Evolutionary conservation across 2,888 invertebrate genomes (phyloP).

Genomic region (Stegana nigrithorax): DNA sequence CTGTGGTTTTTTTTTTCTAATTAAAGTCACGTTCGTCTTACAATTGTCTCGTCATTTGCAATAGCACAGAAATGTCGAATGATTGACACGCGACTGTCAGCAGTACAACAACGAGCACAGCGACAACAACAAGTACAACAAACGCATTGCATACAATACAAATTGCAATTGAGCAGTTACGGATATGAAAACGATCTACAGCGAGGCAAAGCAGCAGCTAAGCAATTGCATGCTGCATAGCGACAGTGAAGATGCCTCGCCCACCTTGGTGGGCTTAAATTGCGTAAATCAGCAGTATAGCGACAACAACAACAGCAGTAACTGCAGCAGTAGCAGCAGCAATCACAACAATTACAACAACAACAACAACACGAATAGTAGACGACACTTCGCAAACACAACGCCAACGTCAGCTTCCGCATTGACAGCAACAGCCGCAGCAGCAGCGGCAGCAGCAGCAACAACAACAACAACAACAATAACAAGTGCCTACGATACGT

Average conservation of each 20-base stretch:
- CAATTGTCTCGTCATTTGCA: constrained; percentile 8
- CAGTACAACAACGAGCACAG: constrained; percentile 2
- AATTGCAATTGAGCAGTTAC: background rate
- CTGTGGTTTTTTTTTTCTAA: background rate
- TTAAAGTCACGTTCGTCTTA: too few relatives aligned
- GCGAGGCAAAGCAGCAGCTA: constrained; percentile 57
- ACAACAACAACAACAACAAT: constrained; percentile 4
- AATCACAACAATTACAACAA: constrained; percentile 12
- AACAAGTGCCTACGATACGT: constrained; percentile 62
- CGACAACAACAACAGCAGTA: too few relatives aligned
- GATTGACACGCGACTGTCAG: background rate
- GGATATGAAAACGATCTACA: constrained; percentile 59
- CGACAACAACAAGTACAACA: constrained; percentile 18
- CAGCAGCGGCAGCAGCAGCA: background rate
- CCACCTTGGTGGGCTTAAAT: constrained; percentile 19
- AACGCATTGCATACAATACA: background rate
- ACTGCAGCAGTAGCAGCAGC: background rate
- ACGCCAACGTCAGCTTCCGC: background rate
- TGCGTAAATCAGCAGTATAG: too few relatives aligned
- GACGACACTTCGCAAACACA: constrained; percentile 18
- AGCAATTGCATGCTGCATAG: constrained; percentile 51
- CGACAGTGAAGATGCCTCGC: constrained; percentile 34
- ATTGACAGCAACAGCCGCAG: constrained; percentile 6
- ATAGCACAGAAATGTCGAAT: background rate
- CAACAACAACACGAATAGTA: constrained; percentile 27